These are phyloP conservation scores for Eciton burchellii DNA, from an alignment of 1,140 invertebrate genomes.

Conservation along the genomic window DNA sequence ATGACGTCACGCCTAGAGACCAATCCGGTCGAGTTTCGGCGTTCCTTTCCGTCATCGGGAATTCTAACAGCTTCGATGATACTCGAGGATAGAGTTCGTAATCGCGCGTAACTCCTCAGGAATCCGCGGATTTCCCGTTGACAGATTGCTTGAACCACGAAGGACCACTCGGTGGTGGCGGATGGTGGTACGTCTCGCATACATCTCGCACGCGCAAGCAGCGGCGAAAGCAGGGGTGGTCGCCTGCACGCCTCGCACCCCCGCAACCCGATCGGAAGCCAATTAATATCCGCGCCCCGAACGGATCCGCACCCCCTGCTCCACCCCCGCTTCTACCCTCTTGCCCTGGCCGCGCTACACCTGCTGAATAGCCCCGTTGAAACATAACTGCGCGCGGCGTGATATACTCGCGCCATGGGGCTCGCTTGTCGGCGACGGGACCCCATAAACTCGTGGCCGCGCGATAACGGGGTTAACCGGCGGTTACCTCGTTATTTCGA, in stretches of 20 bases:
- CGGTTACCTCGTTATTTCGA: slow-evolving; percentile 72
- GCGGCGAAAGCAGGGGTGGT: not conserved
- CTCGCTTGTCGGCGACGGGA: slow-evolving; percentile 79
- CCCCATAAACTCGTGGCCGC: slow-evolving; percentile 70
- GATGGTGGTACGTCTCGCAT: not conserved
- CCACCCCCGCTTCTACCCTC: no score
- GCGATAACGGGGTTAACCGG: slow-evolving; percentile 78
- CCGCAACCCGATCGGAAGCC: slow-evolving; percentile 81
- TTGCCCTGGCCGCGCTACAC: slow-evolving; percentile 13
- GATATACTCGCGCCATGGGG: slow-evolving; percentile 81
- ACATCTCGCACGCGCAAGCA: slow-evolving; percentile 14
- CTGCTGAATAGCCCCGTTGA: slow-evolving; percentile 72
- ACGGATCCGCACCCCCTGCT: not conserved
- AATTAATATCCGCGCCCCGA: slow-evolving; percentile 82
- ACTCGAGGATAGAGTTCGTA: no score
- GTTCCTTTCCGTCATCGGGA: no score
- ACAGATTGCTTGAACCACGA: no score
- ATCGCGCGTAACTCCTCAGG: no score
- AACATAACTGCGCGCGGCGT: slow-evolving; percentile 74
- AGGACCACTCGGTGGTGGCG: slow-evolving; percentile 3
- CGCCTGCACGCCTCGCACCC: no score
- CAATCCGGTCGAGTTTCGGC: no score
- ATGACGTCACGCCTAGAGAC: no score
- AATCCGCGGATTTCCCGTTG: slow-evolving; percentile 1
- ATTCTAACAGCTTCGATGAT: no score